phyloP scores from a whole-genome alignment of 2,888 invertebrate genomes.

The Brenthis ino region DNA sequence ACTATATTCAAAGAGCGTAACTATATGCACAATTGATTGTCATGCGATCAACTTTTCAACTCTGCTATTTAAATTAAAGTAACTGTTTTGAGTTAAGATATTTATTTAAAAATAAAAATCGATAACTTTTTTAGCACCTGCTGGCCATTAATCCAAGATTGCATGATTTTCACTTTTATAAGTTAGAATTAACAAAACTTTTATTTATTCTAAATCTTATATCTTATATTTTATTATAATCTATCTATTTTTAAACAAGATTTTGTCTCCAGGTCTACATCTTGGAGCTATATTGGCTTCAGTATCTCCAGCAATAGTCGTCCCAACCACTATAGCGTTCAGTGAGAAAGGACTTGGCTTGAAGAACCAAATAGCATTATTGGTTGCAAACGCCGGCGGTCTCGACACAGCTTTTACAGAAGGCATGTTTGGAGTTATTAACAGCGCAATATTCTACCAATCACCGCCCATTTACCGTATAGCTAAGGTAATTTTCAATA shows the following conservation, averaged over 20 bases:
- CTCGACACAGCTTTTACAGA: slow-evolving; percentile 97
- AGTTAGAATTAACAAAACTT: neutral
- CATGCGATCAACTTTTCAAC: too few relatives aligned
- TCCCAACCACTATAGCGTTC: slow-evolving; percentile 92
- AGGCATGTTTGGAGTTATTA: slow-evolving; percentile 93
- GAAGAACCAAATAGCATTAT: slow-evolving; percentile 94
- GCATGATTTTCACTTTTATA: too few relatives aligned
- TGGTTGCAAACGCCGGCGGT: slow-evolving; percentile 96
- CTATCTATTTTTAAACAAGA: neutral
- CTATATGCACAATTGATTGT: too few relatives aligned
- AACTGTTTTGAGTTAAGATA: too few relatives aligned
- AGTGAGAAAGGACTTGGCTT: slow-evolving; percentile 92
- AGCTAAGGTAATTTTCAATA: slow-evolving; percentile 59
- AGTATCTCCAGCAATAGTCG: slow-evolving; percentile 97
- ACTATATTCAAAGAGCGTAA: too few relatives aligned
- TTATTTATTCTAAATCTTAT: neutral
- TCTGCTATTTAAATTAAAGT: too few relatives aligned
- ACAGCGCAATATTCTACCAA: slow-evolving; percentile 92
- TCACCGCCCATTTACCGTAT: slow-evolving; percentile 83
- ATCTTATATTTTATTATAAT: too few relatives aligned
- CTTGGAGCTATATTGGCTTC: slow-evolving; percentile 94
- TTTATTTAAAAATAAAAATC: too few relatives aligned
- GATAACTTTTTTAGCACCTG: too few relatives aligned
- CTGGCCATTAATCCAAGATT: too few relatives aligned
- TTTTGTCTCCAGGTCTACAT: slow-evolving; percentile 81